Conservation (phyloP, 1,140 invertebrate species). For the Theocolax elegans region DNA sequence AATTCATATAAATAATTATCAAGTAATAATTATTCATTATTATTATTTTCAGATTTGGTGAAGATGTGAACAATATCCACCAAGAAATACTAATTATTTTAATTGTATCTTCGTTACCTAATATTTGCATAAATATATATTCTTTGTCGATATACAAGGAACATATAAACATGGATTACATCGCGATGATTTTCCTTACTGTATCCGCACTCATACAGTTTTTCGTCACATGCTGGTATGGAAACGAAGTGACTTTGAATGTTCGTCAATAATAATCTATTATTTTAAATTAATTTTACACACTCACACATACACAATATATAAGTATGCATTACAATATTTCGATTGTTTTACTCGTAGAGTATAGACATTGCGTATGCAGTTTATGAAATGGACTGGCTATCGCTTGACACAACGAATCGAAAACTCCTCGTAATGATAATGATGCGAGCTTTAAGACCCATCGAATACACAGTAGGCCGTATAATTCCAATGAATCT, state of each 20-base stretch:
- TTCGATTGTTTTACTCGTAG: slow-evolving; percentile 6
- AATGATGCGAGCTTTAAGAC: slow-evolving; percentile 7
- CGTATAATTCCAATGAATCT: slow-evolving; percentile 10
- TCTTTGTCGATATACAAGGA: not conserved
- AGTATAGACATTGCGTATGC: slow-evolving; percentile 2
- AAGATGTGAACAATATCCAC: slow-evolving; percentile 7
- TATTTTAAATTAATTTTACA: too few relatives aligned
- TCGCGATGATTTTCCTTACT: not conserved
- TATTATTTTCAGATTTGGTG: slow-evolving; percentile 17
- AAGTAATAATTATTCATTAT: too few relatives aligned
- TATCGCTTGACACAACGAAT: not conserved
- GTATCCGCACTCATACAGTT: slow-evolving; percentile 14
- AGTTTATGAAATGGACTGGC: slow-evolving; percentile 25
- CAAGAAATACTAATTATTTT: not conserved
- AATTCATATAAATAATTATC: too few relatives aligned
- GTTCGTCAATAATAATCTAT: slow-evolving; percentile 7
- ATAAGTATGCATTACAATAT: too few relatives aligned
- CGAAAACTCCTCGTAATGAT: slow-evolving; percentile 7
- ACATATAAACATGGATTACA: slow-evolving; percentile 8
- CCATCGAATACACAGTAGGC: not conserved
- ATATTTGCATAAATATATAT: slow-evolving; percentile 28
- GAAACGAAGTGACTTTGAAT: slow-evolving; percentile 19
- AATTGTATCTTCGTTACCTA: not conserved
- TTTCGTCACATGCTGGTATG: slow-evolving; percentile 26
- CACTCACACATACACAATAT: not conserved